These are phyloP conservation scores for Labeo rohita DNA, from an alignment of 2,113 vertebrate genomes.

Conservation along the genomic window DNA sequence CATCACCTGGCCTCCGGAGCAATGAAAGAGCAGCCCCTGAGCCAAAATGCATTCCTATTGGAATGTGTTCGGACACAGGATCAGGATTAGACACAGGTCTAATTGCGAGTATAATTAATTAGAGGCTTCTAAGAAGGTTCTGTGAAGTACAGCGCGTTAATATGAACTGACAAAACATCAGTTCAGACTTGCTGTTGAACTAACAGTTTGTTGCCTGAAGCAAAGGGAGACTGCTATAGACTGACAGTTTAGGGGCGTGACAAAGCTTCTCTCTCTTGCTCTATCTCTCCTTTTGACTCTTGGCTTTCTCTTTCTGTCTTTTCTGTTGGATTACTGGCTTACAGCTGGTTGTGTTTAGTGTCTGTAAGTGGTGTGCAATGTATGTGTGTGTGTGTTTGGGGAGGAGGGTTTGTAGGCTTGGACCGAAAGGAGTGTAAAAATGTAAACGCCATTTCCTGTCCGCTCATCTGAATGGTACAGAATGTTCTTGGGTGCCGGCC, in stretches of 20 bases:
- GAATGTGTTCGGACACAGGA: neutral
- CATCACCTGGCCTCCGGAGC: neutral
- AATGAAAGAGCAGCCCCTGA: neutral
- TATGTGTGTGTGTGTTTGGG: constrained; percentile 47
- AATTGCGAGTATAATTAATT: neutral
- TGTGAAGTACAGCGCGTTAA: neutral
- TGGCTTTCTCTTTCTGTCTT: neutral
- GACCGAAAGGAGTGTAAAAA: constrained; percentile 73
- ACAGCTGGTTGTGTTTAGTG: constrained; percentile 79
- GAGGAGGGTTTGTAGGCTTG: constrained; percentile 62
- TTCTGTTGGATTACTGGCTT: constrained; percentile 17
- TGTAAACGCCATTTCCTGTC: constrained; percentile 73
- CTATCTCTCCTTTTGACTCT: neutral
- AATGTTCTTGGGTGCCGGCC: constrained; percentile 80
- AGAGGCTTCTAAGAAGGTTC: neutral
- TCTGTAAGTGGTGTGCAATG: neutral
- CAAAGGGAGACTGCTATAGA: neutral
- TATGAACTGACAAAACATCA: constrained; percentile 8
- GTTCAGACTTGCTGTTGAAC: constrained; percentile 22
- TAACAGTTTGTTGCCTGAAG: constrained; percentile 1
- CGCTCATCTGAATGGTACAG: constrained; percentile 81
- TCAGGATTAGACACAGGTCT: neutral
- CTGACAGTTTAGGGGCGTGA: neutral
- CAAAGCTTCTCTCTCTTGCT: neutral
- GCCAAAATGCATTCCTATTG: neutral